Conservation (phyloP, 2,797 vertebrate genomes). For the Onychomys torridus region DNA sequence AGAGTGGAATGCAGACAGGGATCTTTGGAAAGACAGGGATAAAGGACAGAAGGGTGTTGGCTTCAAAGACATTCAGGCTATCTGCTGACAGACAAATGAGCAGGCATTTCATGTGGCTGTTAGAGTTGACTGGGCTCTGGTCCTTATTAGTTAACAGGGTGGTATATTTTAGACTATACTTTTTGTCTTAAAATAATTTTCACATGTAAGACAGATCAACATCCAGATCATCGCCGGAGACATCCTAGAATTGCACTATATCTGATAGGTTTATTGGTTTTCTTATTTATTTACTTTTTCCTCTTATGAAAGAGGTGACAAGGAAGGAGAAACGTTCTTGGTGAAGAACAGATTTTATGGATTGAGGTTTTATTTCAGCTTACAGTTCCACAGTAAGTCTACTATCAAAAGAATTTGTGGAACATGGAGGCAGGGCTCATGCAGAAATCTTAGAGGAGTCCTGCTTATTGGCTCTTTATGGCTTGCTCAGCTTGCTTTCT, state of each 20-base stretch:
- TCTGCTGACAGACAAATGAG: neutral
- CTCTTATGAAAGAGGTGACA: neutral
- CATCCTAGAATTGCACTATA: neutral
- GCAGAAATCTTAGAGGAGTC: neutral
- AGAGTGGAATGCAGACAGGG: neutral
- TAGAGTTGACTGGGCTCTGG: neutral
- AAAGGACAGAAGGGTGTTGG: neutral
- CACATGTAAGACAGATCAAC: neutral
- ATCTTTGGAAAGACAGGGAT: neutral
- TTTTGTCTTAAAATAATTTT: neutral
- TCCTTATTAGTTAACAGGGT: neutral
- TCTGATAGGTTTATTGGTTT: neutral
- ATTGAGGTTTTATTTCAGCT: neutral
- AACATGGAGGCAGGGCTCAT: neutral
- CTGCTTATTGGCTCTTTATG: neutral
- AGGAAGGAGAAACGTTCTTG: neutral
- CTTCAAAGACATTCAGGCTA: neutral
- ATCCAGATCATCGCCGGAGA: neutral
- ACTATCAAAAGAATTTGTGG: neutral
- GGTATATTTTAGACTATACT: neutral
- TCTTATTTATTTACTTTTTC: neutral
- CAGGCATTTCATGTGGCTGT: neutral
- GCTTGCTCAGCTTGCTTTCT: neutral
- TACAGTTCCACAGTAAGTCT: neutral
- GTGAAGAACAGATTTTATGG: neutral